Evolutionary conservation across 2,797 vertebrate genomes (phyloP).

Genomic region (Anabas testudineus): DNA sequence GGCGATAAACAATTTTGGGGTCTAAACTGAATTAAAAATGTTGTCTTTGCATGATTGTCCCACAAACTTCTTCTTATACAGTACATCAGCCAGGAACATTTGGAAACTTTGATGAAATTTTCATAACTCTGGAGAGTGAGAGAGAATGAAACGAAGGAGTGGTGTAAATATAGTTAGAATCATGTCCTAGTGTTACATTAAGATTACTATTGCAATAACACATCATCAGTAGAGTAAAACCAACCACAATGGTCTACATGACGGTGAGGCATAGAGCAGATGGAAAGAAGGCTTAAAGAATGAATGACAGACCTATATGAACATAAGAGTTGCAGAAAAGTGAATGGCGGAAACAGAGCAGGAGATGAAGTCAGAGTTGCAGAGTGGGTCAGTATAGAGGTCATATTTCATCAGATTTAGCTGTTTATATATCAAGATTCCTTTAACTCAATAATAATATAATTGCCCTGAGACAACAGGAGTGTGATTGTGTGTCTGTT

Average conservation of each 20-base stretch:
- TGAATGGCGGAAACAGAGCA: slow-evolving; percentile 18
- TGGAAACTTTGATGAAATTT: slow-evolving; percentile 52
- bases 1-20: slow-evolving; percentile 5
- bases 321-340: slow-evolving; percentile 20
- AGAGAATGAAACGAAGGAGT: background rate
- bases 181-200: too few relatives aligned
- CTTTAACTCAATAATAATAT: slow-evolving; percentile 2
- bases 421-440: slow-evolving; percentile 21
- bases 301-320: background rate
- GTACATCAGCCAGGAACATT: slow-evolving; percentile 2
- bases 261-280: slow-evolving; percentile 8
- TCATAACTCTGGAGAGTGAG: slow-evolving; percentile 29
- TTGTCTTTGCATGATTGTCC: slow-evolving; percentile 2
- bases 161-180: slow-evolving; percentile 1
- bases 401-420: background rate
- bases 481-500: background rate
- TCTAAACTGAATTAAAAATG: slow-evolving; percentile 2
- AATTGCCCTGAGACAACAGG: background rate
- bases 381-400: slow-evolving; percentile 21
- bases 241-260: too few relatives aligned
- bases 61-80: slow-evolving; percentile 17
- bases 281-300: slow-evolving; percentile 6
- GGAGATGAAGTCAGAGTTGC: slow-evolving; percentile 18
- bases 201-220: too few relatives aligned
- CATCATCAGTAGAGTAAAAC: too few relatives aligned